Base-by-base conservation (phyloP, 2,113 vertebrate species). In the Porphyrio hochstetteri region DNA sequence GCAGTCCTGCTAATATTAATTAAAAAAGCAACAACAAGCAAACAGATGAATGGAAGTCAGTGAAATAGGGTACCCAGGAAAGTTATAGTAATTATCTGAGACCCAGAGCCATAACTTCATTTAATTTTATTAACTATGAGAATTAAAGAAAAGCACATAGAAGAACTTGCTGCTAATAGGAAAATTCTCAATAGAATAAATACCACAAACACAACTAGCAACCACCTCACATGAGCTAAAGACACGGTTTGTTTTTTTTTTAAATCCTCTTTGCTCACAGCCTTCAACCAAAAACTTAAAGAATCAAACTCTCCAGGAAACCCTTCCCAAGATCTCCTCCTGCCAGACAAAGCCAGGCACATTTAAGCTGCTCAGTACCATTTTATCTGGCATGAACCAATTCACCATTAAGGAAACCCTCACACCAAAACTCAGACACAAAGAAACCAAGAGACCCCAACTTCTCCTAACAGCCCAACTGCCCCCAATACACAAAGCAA, bases 401-500 rank as follows among this genome's bases (percentile, higher is more conserved):
- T 3, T 18, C 7, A 28, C 5, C 20, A 16, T 6, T 38, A 82
- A 44, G 11, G 11, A 50, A 92, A 68, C 8, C 24, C 27, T 20
- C 33, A 18, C 20, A 42, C 50, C 19, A 69, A 85, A 68, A 36
- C 17, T 56, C 53, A 64, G 12, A 17, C n/a, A 50, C 35, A 16
- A 42, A 77, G 16, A 64, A 86, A 59, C 13, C 33, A 42, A 46
- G 3, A 1, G 0, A 61, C 16, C 9, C 13, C 16, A 76, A 24
- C 20, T 14, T 69, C 28, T 23, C 19, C 6, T 12, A 20, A 5
- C 13, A 56, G 10, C 17, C 8, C 8, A 38, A 9, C 5, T 31
- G 0, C 14, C 19, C 16, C 4, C 6, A 1, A 6, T 48, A 42
- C 5, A 19, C 2, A 63, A n/a, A 2, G 24, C 18, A 53, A 60